Conservation (phyloP, 2,797 vertebrate genomes). For the Choloepus didactylus region DNA sequence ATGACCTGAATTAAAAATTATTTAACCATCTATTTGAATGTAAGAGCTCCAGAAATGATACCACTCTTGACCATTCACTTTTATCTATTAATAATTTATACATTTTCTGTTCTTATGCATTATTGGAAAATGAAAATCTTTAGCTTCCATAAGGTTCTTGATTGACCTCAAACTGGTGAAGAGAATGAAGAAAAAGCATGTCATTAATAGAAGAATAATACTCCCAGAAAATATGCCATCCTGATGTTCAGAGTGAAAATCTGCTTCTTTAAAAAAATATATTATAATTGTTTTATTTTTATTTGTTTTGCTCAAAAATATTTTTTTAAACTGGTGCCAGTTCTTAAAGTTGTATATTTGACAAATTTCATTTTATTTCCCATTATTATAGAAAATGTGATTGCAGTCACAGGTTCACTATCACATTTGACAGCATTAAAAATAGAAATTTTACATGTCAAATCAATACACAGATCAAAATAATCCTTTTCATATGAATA, state of each 20-base stretch:
- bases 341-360: not conserved
- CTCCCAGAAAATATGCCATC: not conserved
- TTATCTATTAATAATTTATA: constrained; percentile 46
- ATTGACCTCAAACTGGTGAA: constrained; percentile 54
- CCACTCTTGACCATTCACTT: not conserved
- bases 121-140: constrained; percentile 11
- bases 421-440: not conserved
- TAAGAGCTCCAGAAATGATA: not conserved
- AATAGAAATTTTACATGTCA: not conserved
- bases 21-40: constrained; percentile 18
- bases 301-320: not conserved
- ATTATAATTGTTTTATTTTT: not conserved
- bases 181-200: not conserved
- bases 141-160: not conserved
- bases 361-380: not conserved
- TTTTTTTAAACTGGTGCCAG: not conserved
- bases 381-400: constrained; percentile 3
- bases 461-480: not conserved
- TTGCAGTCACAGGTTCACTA: not conserved
- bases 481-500: not conserved
- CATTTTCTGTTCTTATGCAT: not conserved
- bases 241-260: not conserved
- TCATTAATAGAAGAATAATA: not conserved
- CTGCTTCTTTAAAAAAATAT: not conserved
- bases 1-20: constrained; percentile 46